These are phyloP conservation scores for Onychomys torridus DNA, from an alignment of 2,797 vertebrate species.

Conservation along the genomic window DNA sequence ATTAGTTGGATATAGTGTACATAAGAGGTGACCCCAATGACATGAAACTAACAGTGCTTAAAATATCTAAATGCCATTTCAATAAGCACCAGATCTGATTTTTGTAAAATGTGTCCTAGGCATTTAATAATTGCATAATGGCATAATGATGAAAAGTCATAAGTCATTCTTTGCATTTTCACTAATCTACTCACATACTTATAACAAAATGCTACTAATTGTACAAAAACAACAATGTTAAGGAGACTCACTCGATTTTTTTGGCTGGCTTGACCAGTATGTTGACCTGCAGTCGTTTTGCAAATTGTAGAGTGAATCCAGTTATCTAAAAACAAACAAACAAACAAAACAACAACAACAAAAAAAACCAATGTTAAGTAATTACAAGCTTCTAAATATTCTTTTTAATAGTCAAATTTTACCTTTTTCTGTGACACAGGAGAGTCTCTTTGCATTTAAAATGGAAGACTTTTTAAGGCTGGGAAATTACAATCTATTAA, in stretches of 20 bases:
- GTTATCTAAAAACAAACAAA: constrained; percentile 90
- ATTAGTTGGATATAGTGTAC: neutral
- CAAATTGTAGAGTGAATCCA: constrained; percentile 95
- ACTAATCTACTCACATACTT: constrained; percentile 4
- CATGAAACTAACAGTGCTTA: neutral
- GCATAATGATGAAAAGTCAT: neutral
- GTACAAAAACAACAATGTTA: neutral
- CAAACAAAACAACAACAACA: too few species aligned
- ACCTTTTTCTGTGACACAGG: neutral
- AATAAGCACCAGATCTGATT: constrained; percentile 49
- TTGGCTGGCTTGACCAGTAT: constrained; percentile 91
- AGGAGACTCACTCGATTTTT: constrained; percentile 91
- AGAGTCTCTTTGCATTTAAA: neutral
- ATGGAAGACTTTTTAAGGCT: neutral
- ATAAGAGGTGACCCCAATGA: neutral
- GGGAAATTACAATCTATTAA: neutral
- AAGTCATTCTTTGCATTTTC: neutral
- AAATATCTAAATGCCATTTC: neutral
- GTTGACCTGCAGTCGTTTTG: constrained; percentile 96
- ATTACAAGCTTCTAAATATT: neutral
- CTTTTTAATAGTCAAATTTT: neutral
- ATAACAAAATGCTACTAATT: neutral
- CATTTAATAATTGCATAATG: neutral
- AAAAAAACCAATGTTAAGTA: constrained; percentile 31
- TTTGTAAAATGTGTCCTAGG: neutral